These are phyloP conservation scores for Dryobates pubescens DNA, from an alignment of 2,797 vertebrate genomes.

Conservation along the genomic window DNA sequence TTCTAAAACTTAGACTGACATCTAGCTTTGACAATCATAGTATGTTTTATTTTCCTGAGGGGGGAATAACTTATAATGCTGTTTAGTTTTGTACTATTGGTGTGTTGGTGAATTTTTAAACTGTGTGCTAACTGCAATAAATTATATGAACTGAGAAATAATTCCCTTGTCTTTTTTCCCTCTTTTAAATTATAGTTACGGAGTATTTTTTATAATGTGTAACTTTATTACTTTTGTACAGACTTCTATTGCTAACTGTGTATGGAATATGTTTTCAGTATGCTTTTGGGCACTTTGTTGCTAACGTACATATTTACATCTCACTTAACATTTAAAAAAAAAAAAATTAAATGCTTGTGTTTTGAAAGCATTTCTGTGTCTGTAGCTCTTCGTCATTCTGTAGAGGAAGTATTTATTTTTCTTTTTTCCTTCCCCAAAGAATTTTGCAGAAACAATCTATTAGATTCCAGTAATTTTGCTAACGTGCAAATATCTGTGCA, in stretches of 20 bases:
- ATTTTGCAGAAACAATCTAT: not conserved
- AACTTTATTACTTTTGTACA: conserved; percentile 73
- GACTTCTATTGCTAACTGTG: conserved; percentile 71
- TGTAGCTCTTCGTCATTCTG: conserved; percentile 51
- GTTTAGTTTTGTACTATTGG: conserved; percentile 99
- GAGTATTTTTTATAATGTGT: conserved; percentile 73
- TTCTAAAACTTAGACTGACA: conserved; percentile 93
- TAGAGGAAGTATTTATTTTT: not conserved
- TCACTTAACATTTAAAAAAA: conserved; percentile 59
- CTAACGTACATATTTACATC: conserved; percentile 71
- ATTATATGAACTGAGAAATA: conserved; percentile 94
- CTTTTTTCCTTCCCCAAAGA: not conserved
- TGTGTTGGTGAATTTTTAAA: conserved; percentile 99
- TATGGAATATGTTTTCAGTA: conserved; percentile 68
- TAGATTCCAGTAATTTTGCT: conserved; percentile 18
- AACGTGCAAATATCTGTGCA: not conserved
- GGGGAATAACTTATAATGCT: conserved; percentile 99
- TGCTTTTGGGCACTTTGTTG: conserved; percentile 72
- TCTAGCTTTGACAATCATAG: conserved; percentile 99
- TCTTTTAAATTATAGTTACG: conserved; percentile 73
- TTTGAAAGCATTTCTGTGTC: conserved; percentile 69
- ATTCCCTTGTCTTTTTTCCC: conserved; percentile 74
- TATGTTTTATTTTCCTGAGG: conserved; percentile 97
- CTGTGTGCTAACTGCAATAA: conserved; percentile 99
- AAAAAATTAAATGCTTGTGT: conserved; percentile 69